A percentile compares a stretch with the other conserved stretches of the same genome.
Evolutionary conservation across 2,888 invertebrate species (phyloP).

Genomic region (Drosophila prostipennis): DNA sequence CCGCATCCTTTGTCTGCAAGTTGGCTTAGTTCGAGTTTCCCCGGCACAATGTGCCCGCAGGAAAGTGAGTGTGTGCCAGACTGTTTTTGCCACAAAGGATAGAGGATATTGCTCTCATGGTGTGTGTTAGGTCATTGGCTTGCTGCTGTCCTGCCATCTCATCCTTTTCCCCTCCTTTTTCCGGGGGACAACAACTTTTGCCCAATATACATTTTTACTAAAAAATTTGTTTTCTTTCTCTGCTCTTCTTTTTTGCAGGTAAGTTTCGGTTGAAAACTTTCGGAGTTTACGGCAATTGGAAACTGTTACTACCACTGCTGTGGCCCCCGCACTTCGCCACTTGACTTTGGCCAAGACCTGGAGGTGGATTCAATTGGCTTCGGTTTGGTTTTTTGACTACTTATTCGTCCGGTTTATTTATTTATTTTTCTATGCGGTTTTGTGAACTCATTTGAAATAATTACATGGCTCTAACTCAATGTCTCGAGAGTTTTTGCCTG

Average conservation of each 20-base stretch:
- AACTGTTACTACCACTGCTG: constrained; percentile 15
- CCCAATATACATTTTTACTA: constrained; percentile 49
- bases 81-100: constrained; percentile 44
- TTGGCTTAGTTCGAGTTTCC: constrained; percentile 36
- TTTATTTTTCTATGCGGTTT: constrained; percentile 46
- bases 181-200: constrained; percentile 25
- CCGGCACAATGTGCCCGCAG: constrained; percentile 59
- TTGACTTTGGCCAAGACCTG: constrained; percentile 45
- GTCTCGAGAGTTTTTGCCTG: constrained; percentile 13
- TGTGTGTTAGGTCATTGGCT: constrained; percentile 58
- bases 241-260: constrained; percentile 56
- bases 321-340: constrained; percentile 25
- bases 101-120: constrained; percentile 36
- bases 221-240: constrained; percentile 32
- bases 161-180: not conserved
- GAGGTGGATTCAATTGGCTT: constrained; percentile 33
- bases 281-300: constrained; percentile 47
- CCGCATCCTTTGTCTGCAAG: constrained; percentile 54
- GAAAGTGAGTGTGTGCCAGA: constrained; percentile 62
- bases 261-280: constrained; percentile 53
- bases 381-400: constrained; percentile 6
- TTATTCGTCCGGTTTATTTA: constrained; percentile 4
- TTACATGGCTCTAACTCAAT: constrained; percentile 51
- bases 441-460: constrained; percentile 71
- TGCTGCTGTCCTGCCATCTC: constrained; percentile 4